Evolutionary conservation across 2,797 vertebrate genomes (phyloP).

Genomic region (Lagorchestes hirsutus): DNA sequence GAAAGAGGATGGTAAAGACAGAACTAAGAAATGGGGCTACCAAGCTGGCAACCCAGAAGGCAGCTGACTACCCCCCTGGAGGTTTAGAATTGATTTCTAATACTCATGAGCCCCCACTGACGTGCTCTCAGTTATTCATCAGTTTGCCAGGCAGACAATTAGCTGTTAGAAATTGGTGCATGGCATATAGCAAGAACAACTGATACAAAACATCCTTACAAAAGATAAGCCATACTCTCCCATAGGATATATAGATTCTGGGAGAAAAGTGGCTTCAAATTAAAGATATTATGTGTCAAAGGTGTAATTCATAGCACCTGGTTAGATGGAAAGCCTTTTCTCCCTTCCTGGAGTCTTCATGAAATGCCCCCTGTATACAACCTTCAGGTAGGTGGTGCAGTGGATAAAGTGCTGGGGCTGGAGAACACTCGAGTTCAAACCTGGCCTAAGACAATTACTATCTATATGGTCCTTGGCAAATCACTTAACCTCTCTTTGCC

Average conservation of each 20-base stretch:
- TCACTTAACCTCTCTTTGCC: neutral
- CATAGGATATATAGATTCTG: neutral
- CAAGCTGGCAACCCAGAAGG: neutral
- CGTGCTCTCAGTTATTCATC: neutral
- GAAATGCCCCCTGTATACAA: neutral
- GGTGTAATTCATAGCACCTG: neutral
- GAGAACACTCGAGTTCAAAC: neutral
- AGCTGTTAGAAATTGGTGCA: slow-evolving; percentile 4
- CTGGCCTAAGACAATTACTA: neutral
- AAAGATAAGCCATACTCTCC: neutral
- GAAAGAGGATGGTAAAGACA: neutral
- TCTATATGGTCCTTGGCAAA: neutral
- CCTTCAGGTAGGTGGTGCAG: neutral
- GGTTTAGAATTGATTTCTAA: slow-evolving; percentile 7
- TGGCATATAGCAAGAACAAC: neutral
- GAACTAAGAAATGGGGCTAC: neutral
- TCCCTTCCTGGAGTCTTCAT: neutral
- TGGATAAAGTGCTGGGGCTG: neutral
- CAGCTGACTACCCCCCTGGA: neutral
- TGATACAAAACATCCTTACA: neutral
- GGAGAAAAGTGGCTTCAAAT: neutral
- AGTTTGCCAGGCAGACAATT: neutral
- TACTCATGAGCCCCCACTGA: neutral
- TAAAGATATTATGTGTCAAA: neutral
- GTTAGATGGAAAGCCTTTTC: neutral